Conservation (phyloP, 2,888 invertebrate genomes). For the Drosophila gaucha region DNA sequence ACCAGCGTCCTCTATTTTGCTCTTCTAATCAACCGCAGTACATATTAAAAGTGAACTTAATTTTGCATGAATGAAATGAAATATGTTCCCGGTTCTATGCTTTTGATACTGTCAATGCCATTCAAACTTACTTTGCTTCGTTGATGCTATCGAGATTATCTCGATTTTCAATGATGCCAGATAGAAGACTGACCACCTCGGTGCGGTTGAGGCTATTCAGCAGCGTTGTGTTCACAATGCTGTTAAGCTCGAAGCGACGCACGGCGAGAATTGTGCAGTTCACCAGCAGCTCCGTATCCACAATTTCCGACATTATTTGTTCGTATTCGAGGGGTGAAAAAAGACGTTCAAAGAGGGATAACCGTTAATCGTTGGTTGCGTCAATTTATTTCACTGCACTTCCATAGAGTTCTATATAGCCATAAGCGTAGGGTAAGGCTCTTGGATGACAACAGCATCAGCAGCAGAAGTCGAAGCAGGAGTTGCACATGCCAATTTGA, state of each 20-base stretch:
- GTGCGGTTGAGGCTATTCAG: conserved; percentile 81
- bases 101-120: not conserved
- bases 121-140: conserved; percentile 82
- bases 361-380: conserved; percentile 38
- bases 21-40: too few species aligned
- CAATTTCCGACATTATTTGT: conserved; percentile 81
- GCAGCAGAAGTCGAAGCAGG: conserved; percentile 3
- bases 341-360: not conserved
- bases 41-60: not conserved
- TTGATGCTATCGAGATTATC: conserved; percentile 79
- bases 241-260: conserved; percentile 80
- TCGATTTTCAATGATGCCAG: conserved; percentile 82
- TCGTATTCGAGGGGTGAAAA: not conserved
- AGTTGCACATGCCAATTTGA: conserved; percentile 34
- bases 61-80: not conserved
- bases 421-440: not conserved
- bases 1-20: too few species aligned
- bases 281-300: conserved; percentile 82
- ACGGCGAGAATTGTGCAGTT: conserved; percentile 84
- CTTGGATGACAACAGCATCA: not conserved
- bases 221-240: conserved; percentile 79
- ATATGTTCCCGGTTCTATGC: too few species aligned
- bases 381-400: conserved; percentile 42
- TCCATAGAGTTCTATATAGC: conserved; percentile 39
- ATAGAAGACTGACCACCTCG: conserved; percentile 81